phyloP scores from a whole-genome alignment of 2,797 vertebrate genomes.

The Phataginus tricuspis region DNA sequence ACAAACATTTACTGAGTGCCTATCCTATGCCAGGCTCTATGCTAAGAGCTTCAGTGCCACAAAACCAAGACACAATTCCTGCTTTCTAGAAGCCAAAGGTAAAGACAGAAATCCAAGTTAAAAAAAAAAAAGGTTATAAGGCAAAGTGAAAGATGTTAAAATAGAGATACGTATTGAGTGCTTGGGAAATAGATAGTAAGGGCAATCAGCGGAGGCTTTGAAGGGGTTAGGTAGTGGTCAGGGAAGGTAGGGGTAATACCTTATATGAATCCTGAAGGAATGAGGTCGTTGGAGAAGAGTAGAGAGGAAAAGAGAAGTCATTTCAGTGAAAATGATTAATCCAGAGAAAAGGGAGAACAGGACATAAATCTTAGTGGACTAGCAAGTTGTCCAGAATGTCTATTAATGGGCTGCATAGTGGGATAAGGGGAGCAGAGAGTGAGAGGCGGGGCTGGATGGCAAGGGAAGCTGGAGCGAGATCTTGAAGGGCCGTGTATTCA shows the following conservation, averaged over 20 bases:
- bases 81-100: neutral
- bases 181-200: neutral
- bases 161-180: neutral
- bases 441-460: neutral
- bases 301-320: neutral
- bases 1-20: constrained; percentile 36
- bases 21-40: neutral
- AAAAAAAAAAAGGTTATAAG: neutral
- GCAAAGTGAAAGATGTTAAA: neutral
- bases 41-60: neutral
- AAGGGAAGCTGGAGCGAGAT: neutral
- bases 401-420: neutral
- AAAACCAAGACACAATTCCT: neutral
- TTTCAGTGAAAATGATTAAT: neutral
- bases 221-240: neutral
- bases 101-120: neutral
- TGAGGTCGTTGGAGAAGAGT: neutral
- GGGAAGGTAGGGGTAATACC: neutral
- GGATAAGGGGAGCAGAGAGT: neutral
- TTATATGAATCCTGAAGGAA: neutral
- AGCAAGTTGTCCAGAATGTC: neutral
- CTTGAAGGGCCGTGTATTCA: neutral
- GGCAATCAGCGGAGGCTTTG: neutral
- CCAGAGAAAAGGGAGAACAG: neutral
- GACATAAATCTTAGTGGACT: neutral